A percentile compares a stretch with the other conserved stretches of the same genome.
Conservation (phyloP, 2,113 vertebrate species). For the Cyprinodon variegatus region DNA sequence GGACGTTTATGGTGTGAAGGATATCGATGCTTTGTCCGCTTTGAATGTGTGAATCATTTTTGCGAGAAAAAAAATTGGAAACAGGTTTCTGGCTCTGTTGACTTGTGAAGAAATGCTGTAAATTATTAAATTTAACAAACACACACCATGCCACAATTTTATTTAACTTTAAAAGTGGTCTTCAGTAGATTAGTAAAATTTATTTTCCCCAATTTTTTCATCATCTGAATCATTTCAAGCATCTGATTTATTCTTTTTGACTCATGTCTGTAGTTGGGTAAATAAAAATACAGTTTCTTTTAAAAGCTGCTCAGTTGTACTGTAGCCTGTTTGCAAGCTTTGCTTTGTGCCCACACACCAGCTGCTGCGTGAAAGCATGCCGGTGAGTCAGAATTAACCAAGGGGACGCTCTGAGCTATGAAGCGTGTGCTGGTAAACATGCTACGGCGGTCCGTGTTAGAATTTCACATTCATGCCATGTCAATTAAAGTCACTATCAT, state of each 20-base stretch:
- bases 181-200: neutral
- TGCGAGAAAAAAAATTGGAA: neutral
- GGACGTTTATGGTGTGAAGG: neutral
- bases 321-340: conserved; percentile 46
- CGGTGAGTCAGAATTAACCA: conserved; percentile 37
- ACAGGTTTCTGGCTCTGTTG: neutral
- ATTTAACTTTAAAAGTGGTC: too few species aligned
- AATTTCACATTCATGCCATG: neutral
- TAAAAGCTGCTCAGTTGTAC: conserved; percentile 22
- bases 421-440: conserved; percentile 49
- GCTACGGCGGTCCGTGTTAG: neutral
- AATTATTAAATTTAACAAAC: neutral
- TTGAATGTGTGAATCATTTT: neutral
- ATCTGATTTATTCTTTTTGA: neutral
- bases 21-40: neutral
- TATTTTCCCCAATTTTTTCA: neutral
- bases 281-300: conserved; percentile 41
- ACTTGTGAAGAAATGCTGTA: neutral
- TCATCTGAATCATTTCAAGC: neutral
- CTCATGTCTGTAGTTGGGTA: conserved; percentile 16
- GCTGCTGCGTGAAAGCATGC: conserved; percentile 73
- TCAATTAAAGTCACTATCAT: neutral
- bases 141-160: neutral
- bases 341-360: conserved; percentile 70
- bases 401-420: conserved; percentile 23